Evolutionary conservation across 2,113 vertebrate genomes (phyloP).

Genomic region (Grantiella picta): DNA sequence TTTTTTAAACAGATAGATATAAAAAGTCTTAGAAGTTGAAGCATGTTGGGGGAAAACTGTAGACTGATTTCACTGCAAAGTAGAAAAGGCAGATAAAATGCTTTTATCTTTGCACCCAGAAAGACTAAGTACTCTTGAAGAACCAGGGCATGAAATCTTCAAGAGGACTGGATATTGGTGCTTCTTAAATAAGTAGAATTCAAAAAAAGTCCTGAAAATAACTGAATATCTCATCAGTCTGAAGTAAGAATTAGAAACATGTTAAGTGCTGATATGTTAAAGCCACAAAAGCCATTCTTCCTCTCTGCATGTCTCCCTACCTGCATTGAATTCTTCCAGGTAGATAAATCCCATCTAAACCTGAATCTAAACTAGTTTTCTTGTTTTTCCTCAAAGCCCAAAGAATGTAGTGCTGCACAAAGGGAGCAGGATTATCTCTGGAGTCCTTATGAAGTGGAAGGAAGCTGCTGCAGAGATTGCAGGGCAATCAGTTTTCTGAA

Average conservation of each 20-base stretch:
- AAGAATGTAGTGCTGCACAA: background rate
- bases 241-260: background rate
- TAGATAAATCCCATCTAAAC: background rate
- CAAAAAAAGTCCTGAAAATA: background rate
- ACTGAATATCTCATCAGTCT: background rate
- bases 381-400: background rate
- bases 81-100: background rate
- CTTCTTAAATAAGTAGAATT: background rate
- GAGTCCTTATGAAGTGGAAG: background rate
- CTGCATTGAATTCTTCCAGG: background rate
- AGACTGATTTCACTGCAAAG: background rate
- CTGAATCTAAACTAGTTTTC: background rate
- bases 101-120: background rate
- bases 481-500: background rate
- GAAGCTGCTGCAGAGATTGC: background rate
- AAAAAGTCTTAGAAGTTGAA: background rate
- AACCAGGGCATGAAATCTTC: background rate
- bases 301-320: background rate
- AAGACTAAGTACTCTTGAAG: background rate
- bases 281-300: background rate
- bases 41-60: fast-evolving
- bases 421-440: background rate
- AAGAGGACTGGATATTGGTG: background rate
- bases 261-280: background rate
- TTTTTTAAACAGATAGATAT: background rate